A percentile compares a stretch with the other conserved stretches of the same genome.
phyloP scores from a whole-genome alignment of 2,888 invertebrate genomes.

The Caenorhabditis angaria region DNA sequence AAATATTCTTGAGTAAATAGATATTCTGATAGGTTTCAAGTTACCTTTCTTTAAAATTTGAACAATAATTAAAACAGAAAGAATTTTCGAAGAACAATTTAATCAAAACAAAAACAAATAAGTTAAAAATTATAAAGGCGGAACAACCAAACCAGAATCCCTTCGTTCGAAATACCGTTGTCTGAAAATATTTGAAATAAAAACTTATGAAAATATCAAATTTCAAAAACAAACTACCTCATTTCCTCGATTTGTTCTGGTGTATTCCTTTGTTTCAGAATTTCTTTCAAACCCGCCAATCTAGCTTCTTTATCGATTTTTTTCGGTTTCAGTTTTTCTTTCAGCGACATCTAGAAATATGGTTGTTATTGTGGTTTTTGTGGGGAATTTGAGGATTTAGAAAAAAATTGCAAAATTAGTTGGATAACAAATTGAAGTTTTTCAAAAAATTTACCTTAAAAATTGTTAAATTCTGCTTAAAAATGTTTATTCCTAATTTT shows the following conservation, averaged over 20 bases:
- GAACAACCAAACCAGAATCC: slow-evolving; percentile 38
- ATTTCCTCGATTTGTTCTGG: slow-evolving; percentile 49
- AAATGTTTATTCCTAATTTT: too few species aligned
- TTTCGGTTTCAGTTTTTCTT: slow-evolving; percentile 31
- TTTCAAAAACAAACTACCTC: neutral
- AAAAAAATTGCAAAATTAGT: too few species aligned
- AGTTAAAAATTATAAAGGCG: slow-evolving; percentile 32
- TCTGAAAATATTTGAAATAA: slow-evolving; percentile 11
- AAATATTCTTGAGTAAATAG: neutral
- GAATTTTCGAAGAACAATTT: neutral
- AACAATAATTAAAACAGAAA: slow-evolving; percentile 1
- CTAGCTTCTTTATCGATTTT: slow-evolving; percentile 43
- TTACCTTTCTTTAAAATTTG: neutral
- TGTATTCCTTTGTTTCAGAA: slow-evolving; percentile 54
- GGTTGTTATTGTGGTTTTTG: too few species aligned
- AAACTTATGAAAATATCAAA: neutral
- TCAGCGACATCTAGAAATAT: slow-evolving; percentile 14
- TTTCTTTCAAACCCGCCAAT: slow-evolving; percentile 45
- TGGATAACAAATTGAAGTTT: too few species aligned
- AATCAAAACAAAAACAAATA: slow-evolving; percentile 29
- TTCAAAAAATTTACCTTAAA: too few species aligned
- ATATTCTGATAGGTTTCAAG: neutral
- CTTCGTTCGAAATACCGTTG: slow-evolving; percentile 48
- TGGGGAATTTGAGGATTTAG: too few species aligned
- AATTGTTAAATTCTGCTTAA: too few species aligned